Conservation (phyloP, 2,888 invertebrate genomes). For the Sabatieria punctata region DNA sequence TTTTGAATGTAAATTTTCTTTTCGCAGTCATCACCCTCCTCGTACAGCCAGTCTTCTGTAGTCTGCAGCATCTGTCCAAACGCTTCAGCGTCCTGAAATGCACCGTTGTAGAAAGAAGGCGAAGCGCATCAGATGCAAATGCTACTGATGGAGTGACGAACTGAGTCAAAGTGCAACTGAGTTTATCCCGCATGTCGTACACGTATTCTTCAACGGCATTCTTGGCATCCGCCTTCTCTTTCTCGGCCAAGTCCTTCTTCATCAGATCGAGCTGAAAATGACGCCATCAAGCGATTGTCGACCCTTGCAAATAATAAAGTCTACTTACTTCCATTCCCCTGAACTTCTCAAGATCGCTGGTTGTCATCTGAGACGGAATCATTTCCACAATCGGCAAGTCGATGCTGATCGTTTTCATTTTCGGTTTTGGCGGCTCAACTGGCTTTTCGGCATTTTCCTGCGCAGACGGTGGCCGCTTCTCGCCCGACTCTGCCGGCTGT, state of each 20-base stretch:
- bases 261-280: conserved; percentile 43
- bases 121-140: too few relatives aligned
- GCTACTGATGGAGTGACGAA: too few relatives aligned
- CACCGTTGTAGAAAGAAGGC: too few relatives aligned
- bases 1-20: conserved; percentile 48
- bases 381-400: conserved; percentile 65
- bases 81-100: conserved; percentile 21
- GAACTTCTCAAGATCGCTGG: conserved; percentile 52
- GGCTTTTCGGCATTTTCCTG: conserved; percentile 26
- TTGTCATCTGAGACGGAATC: conserved; percentile 49
- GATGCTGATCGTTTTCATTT: conserved; percentile 63
- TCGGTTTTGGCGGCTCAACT: conserved; percentile 39
- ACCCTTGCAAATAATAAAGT: conserved; percentile 11
- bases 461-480: conserved; percentile 8
- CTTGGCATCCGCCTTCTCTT: conserved; percentile 80
- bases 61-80: conserved; percentile 48
- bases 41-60: conserved; percentile 91
- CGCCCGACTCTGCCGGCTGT: neutral
- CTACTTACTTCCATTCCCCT: conserved; percentile 56
- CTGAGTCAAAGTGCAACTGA: conserved; percentile 54
- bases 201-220: conserved; percentile 96
- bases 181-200: conserved; percentile 78
- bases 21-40: conserved; percentile 82
- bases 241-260: conserved; percentile 67
- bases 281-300: conserved; percentile 10